Evolutionary conservation across 1,140 invertebrate species (phyloP).

Genomic region (Elymnias hypermnestra): DNA sequence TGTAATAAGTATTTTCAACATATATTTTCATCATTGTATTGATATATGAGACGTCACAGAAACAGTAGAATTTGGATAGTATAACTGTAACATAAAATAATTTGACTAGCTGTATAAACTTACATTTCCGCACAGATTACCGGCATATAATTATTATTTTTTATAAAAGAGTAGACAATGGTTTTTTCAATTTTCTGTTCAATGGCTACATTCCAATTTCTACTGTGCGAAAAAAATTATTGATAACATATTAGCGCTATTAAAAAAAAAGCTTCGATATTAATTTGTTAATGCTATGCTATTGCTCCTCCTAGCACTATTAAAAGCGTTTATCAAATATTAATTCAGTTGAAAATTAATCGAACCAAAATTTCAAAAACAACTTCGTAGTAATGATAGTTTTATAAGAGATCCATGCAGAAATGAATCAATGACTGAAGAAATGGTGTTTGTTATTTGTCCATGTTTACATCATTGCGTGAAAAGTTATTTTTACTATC

Average conservation of each 20-base stretch:
- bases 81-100: not conserved
- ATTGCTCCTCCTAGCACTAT: slow-evolving; percentile 66
- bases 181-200: too few species aligned
- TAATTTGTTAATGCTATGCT: slow-evolving; percentile 58
- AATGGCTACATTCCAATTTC: slow-evolving; percentile 29
- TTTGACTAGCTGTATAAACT: too few species aligned
- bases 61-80: slow-evolving; percentile 23
- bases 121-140: too few species aligned
- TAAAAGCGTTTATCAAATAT: slow-evolving; percentile 61
- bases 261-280: slow-evolving; percentile 59
- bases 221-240: slow-evolving; percentile 30
- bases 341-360: slow-evolving; percentile 46
- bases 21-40: slow-evolving; percentile 3
- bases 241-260: slow-evolving; percentile 41
- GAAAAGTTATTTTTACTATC: slow-evolving; percentile 53
- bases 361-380: slow-evolving; percentile 63
- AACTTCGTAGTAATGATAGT: slow-evolving; percentile 51
- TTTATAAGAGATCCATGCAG: slow-evolving; percentile 68
- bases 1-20: not conserved
- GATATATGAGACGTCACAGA: slow-evolving; percentile 4
- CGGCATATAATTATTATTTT: too few species aligned
- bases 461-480: slow-evolving; percentile 52
- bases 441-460: slow-evolving; percentile 70
- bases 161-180: too few species aligned
- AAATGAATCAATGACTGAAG: slow-evolving; percentile 71